Percentiles rank a stretch among this genome's conserved stretches.
Conservation (phyloP, 2,113 vertebrate species). For the Mus pahari region DNA sequence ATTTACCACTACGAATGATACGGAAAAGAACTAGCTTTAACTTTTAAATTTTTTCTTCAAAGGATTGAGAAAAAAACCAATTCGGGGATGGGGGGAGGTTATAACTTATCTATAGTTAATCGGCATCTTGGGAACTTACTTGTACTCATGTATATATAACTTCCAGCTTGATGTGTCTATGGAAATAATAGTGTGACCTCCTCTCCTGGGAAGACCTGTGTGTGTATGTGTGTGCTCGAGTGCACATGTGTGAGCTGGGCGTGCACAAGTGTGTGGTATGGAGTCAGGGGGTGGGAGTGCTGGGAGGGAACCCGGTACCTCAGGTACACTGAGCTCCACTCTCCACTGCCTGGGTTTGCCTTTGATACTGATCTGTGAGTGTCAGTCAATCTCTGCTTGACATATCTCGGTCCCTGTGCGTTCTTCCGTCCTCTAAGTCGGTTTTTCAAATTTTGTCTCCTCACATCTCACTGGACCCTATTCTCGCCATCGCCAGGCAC, state of each 20-base stretch:
- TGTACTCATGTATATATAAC: neutral
- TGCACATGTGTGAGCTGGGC: neutral
- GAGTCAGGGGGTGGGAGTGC: neutral
- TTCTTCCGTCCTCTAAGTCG: slow-evolving; percentile 6
- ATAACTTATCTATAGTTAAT: slow-evolving; percentile 29
- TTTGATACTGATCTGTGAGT: neutral
- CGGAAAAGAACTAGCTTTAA: slow-evolving; percentile 23
- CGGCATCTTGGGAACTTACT: neutral
- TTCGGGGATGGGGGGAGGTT: neutral
- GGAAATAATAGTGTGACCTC: neutral
- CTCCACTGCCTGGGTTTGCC: neutral
- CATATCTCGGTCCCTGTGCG: neutral
- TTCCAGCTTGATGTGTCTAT: slow-evolving; percentile 15
- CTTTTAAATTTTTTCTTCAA: slow-evolving; percentile 35
- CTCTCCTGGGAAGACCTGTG: neutral
- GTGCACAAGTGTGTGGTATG: neutral
- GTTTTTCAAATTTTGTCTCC: slow-evolving; percentile 18
- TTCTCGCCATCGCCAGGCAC: slow-evolving; percentile 11
- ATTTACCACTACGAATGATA: neutral
- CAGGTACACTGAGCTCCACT: neutral
- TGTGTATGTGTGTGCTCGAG: neutral
- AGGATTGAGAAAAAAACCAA: slow-evolving; percentile 50
- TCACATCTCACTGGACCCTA: slow-evolving; percentile 8
- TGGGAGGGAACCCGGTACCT: neutral
- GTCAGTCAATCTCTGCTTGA: neutral